Base-by-base conservation (phyloP, 2,888 invertebrate genomes). In the Drosophila formosana region DNA sequence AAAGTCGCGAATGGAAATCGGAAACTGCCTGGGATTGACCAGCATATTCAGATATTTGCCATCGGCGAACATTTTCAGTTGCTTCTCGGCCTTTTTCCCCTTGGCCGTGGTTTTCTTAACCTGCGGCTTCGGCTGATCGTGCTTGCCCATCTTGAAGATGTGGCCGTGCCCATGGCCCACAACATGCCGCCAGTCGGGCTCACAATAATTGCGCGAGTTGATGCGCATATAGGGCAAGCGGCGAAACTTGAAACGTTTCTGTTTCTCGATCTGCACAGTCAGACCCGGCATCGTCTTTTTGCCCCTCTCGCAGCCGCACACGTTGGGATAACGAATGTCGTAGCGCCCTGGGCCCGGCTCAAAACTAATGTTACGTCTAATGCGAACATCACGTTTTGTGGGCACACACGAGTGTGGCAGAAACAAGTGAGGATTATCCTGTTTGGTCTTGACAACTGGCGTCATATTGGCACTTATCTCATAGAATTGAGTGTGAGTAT, bases 271-370 rank as follows among this genome's bases (percentile, higher is more conserved):
- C 2, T 60, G 1, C 3, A 90, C 18, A 47, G 78, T 74, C 3
- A 91, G 60, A 0, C 73, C 75, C 1, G 91, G 87, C 52, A 78
- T 53, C 3, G 45, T 53, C 1, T 65, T 72, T 18, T 77, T 80
- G 9, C 78, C 75, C 2, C 65, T 25, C 5, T 71, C 46, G 49
- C 91, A 90, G 7, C 78, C 69, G 51, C 91, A 91, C 3, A 67
- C 57, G 3, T 70, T 61, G 0, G 73, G 49, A 56, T 74, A 89
- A 25, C 89, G 80, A 23, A 56, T 69, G 3, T 90, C 87, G 51
- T 91, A 91, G 2, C 92, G 90, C 0, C 92, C 91, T 0, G 91
- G 91, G 0, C 83, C 90, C 0, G 90, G 89, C 4, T 67, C 64
- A 30, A 90, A 91, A 5, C 90, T 83, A 0, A 45, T 72, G 39